A percentile compares a stretch with the other conserved stretches of the same genome.
These are phyloP conservation scores for Rana temporaria DNA, from an alignment of 2,113 vertebrate species.

Conservation along the genomic window DNA sequence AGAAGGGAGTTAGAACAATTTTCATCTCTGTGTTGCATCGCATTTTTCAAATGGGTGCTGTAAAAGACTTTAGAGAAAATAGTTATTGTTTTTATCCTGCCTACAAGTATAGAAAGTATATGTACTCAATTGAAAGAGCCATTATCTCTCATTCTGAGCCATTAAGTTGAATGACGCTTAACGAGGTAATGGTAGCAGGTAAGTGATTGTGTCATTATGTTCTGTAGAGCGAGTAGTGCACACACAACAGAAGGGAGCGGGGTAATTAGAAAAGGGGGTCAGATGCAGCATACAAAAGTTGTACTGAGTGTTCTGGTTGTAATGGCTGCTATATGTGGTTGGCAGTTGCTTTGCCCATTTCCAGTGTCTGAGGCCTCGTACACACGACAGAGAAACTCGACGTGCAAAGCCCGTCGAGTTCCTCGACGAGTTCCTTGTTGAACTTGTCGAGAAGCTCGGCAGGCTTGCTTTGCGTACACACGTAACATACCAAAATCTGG, in stretches of 20 bases:
- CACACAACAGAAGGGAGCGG: background rate
- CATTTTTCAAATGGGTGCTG: background rate
- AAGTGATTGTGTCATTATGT: background rate
- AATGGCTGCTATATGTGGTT: background rate
- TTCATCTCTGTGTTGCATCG: no score
- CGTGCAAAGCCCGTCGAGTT: no score
- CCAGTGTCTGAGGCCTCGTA: background rate
- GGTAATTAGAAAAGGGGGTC: background rate
- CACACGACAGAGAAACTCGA: no score
- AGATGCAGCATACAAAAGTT: background rate
- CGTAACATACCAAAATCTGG: no score
- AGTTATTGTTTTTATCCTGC: background rate
- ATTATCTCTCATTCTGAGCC: constrained; percentile 6
- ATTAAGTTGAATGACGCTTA: constrained; percentile 11
- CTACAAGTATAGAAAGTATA: background rate
- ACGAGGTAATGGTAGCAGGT: background rate
- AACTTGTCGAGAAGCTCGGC: no score
- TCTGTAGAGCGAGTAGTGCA: background rate
- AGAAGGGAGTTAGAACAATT: background rate
- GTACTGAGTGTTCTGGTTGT: background rate
- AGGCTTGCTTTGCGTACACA: no score
- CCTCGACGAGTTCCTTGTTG: no score
- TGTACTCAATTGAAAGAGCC: background rate
- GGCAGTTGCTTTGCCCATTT: background rate
- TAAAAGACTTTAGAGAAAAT: background rate